These are phyloP conservation scores for Indicator indicator DNA, from an alignment of 2,113 vertebrate genomes.

Conservation along the genomic window DNA sequence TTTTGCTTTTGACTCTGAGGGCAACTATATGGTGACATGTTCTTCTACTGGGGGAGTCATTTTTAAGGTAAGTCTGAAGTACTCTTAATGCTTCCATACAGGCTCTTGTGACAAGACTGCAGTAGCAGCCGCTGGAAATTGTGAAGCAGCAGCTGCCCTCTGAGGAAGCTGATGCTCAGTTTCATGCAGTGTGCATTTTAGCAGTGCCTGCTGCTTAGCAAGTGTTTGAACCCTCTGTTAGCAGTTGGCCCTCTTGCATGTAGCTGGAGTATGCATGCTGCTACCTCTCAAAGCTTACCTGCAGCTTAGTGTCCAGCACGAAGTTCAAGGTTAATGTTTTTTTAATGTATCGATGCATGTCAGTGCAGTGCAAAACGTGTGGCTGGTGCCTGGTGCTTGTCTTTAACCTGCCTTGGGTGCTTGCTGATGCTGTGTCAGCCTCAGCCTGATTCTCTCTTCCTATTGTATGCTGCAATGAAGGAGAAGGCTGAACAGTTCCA, in stretches of 20 bases:
- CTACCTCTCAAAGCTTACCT: neutral
- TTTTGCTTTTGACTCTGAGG: constrained; percentile 97
- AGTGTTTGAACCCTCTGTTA: neutral
- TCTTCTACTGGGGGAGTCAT: constrained; percentile 89
- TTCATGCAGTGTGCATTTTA: neutral
- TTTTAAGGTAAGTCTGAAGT: constrained; percentile 81
- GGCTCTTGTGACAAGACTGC: neutral
- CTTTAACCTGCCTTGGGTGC: neutral
- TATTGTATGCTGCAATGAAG: neutral
- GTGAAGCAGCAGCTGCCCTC: neutral
- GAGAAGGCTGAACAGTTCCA: neutral
- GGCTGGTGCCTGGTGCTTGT: neutral
- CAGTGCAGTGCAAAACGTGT: neutral
- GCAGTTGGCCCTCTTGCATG: neutral
- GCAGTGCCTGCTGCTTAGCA: neutral
- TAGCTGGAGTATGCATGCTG: neutral
- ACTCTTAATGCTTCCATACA: neutral
- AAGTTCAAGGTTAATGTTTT: neutral
- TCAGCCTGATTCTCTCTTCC: neutral
- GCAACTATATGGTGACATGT: constrained; percentile 92
- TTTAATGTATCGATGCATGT: neutral
- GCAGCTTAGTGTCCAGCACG: neutral
- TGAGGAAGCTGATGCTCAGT: neutral
- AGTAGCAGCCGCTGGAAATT: neutral
- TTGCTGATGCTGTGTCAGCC: neutral